These are phyloP conservation scores for Kryptopterus vitreolus DNA, from an alignment of 2,797 vertebrate species.

Conservation along the genomic window DNA sequence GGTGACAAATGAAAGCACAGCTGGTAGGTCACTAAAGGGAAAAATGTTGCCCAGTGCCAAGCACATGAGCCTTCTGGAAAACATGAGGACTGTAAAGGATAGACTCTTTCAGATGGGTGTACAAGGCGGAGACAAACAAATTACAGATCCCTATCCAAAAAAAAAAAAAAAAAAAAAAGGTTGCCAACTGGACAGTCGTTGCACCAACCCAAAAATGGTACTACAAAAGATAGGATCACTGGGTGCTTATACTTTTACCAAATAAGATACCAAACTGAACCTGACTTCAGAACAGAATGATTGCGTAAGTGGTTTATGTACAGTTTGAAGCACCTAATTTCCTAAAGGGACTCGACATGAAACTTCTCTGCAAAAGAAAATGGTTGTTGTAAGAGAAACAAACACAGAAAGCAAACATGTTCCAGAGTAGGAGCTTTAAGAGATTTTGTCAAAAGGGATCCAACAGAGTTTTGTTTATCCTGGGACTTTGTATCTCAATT, in stretches of 20 bases:
- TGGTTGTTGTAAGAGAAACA: too few relatives aligned
- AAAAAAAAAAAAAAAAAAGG: constrained; percentile 16
- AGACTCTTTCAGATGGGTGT: constrained; percentile 6
- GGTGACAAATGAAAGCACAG: constrained; percentile 43
- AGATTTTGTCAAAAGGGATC: background rate
- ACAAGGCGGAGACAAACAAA: constrained; percentile 20
- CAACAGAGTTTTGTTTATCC: background rate
- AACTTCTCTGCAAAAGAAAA: too few relatives aligned
- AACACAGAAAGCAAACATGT: background rate
- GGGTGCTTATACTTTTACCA: background rate
- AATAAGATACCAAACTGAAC: too few relatives aligned
- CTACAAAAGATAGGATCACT: background rate
- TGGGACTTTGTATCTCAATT: background rate
- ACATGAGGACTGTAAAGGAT: constrained; percentile 6
- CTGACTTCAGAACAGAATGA: background rate
- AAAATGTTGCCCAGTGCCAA: constrained; percentile 25
- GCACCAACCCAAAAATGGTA: constrained; percentile 19
- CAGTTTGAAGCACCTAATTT: too few relatives aligned
- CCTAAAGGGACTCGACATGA: background rate
- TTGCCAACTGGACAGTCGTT: background rate
- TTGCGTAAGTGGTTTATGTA: too few relatives aligned
- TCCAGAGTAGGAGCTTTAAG: background rate
- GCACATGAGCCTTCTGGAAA: constrained; percentile 20
- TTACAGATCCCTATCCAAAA: constrained; percentile 25
- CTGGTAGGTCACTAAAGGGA: constrained; percentile 31